phyloP scores from a whole-genome alignment of 1,140 invertebrate genomes.

The Batillaria attramentaria region DNA sequence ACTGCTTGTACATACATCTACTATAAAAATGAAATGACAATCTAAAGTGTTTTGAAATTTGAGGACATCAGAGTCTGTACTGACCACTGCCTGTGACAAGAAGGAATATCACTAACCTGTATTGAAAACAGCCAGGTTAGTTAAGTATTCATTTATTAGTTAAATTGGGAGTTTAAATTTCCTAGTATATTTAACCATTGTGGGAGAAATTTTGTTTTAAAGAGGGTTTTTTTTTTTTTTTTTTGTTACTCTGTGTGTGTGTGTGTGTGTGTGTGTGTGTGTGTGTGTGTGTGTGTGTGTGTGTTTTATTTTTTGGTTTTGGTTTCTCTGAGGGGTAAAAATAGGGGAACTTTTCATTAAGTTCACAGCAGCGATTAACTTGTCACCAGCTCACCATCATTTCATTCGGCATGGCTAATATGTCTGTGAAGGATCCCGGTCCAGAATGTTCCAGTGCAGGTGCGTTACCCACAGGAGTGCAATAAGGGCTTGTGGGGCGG shows the following conservation, averaged over 20 bases:
- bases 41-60: neutral
- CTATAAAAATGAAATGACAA: neutral
- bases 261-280: neutral
- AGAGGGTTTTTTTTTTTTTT: no score
- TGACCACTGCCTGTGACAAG: no score
- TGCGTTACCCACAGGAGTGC: constrained; percentile 85
- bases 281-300: no score
- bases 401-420: neutral
- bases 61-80: no score
- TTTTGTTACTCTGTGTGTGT: no score
- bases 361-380: neutral
- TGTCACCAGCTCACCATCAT: neutral
- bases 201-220: neutral
- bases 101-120: no score
- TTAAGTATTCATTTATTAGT: no score
- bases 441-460: constrained; percentile 76
- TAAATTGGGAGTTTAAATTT: no score
- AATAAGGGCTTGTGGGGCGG: constrained; percentile 95
- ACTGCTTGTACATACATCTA: neutral
- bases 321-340: neutral
- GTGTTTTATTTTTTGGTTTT: neutral
- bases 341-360: neutral
- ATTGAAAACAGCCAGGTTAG: no score
- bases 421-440: constrained; percentile 52
- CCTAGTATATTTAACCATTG: no score